These are phyloP conservation scores for Sitta carolinensis DNA, from an alignment of 2,797 vertebrate species.

Conservation along the genomic window DNA sequence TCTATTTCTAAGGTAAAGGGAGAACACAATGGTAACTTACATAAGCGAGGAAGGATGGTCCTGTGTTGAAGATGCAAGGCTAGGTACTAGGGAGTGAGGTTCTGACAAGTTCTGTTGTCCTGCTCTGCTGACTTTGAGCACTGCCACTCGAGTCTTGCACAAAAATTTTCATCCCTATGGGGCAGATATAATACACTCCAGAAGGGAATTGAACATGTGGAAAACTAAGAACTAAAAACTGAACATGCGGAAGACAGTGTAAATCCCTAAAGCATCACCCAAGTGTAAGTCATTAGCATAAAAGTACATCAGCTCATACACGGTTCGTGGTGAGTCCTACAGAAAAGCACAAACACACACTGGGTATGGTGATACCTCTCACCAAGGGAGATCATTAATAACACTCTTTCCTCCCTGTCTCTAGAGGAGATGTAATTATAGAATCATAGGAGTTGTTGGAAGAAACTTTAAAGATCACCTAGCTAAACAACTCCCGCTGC, in stretches of 20 bases:
- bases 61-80: background rate
- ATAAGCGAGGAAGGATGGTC: background rate
- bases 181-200: background rate
- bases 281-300: background rate
- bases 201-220: background rate
- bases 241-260: background rate
- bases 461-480: background rate
- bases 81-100: background rate
- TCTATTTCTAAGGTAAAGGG: background rate
- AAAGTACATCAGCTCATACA: background rate
- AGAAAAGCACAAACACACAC: background rate
- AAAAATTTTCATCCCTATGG: background rate
- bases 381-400: background rate
- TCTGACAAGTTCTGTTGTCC: background rate
- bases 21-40: background rate
- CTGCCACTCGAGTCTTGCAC: background rate
- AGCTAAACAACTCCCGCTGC: too few relatives aligned
- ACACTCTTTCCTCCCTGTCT: background rate
- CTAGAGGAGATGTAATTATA: background rate
- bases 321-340: fast-evolving
- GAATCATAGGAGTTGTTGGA: background rate
- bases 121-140: background rate
- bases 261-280: background rate
- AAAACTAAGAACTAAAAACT: background rate
- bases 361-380: background rate